These are phyloP conservation scores for Hoplodrina ambigua DNA, from an alignment of 2,888 invertebrate genomes.

Conservation along the genomic window DNA sequence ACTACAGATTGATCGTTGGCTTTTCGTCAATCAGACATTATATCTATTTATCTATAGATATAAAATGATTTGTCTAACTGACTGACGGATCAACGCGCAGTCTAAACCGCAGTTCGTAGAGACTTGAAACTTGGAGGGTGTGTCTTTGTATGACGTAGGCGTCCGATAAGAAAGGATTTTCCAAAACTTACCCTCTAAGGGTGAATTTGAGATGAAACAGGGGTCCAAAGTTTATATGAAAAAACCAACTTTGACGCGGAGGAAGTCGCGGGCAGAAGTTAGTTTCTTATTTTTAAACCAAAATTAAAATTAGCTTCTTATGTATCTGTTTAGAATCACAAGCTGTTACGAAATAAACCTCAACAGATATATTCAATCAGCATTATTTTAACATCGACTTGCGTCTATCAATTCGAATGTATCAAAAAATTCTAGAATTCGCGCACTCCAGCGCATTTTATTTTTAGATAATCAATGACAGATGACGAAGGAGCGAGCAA, in stretches of 20 bases:
- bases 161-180: too few species aligned
- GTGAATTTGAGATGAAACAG: too few species aligned
- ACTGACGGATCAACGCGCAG: too few species aligned
- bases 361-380: constrained; percentile 36
- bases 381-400: constrained; percentile 27
- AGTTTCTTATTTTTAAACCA: constrained; percentile 24
- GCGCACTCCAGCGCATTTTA: constrained; percentile 66
- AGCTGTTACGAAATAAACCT: constrained; percentile 31
- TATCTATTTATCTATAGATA: too few species aligned
- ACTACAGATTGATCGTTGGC: not conserved
- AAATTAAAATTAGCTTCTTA: constrained; percentile 32
- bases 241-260: too few species aligned
- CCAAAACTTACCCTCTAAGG: too few species aligned
- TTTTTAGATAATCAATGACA: constrained; percentile 75
- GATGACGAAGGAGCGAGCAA: constrained; percentile 63
- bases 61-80: too few species aligned
- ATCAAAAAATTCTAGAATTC: constrained; percentile 65
- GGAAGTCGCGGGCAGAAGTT: too few species aligned
- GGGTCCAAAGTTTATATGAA: too few species aligned
- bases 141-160: too few species aligned
- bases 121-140: too few species aligned
- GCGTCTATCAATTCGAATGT: constrained; percentile 50
- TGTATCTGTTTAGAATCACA: constrained; percentile 42
- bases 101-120: too few species aligned
- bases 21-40: constrained; percentile 13